Conservation (phyloP, 2,797 vertebrate genomes). For the Telmatherina bonti region DNA sequence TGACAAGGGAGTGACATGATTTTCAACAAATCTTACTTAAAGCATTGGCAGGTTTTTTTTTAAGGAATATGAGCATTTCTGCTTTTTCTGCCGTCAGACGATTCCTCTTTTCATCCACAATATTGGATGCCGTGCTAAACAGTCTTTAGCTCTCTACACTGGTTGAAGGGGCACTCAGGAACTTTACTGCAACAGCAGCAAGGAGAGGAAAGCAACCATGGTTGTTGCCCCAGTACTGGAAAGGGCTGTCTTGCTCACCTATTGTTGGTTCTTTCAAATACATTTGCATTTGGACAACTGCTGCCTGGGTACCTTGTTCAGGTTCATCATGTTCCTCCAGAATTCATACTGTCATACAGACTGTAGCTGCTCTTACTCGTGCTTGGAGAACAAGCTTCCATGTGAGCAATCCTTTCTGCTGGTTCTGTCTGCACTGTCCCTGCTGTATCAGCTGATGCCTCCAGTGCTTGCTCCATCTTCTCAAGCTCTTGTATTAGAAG, state of each 20-base stretch:
- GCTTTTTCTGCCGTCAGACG: background rate
- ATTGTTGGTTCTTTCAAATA: slow-evolving; percentile 2
- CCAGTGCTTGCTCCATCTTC: too few species aligned
- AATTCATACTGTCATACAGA: too few species aligned
- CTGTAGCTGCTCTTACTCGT: too few species aligned
- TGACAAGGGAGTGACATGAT: background rate
- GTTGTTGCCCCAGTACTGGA: slow-evolving; percentile 7
- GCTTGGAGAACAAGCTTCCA: too few species aligned
- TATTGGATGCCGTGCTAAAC: background rate
- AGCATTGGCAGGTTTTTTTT: background rate
- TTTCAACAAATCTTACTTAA: background rate
- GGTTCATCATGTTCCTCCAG: background rate
- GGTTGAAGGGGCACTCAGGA: slow-evolving; percentile 11
- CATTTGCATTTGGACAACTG: background rate
- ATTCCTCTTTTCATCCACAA: slow-evolving; percentile 1
- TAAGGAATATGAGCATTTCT: slow-evolving; percentile 2
- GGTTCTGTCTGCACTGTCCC: too few species aligned
- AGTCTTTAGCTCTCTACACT: slow-evolving; percentile 1
- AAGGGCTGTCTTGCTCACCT: slow-evolving; percentile 1
- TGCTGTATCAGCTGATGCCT: too few species aligned
- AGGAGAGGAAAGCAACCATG: slow-evolving; percentile 2
- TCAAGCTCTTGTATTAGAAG: too few species aligned
- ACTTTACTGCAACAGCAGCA: slow-evolving; percentile 6
- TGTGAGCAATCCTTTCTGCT: too few species aligned
- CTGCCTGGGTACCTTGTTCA: background rate